phyloP scores from a whole-genome alignment of 2,888 invertebrate genomes.

The Conistra vaccinii region DNA sequence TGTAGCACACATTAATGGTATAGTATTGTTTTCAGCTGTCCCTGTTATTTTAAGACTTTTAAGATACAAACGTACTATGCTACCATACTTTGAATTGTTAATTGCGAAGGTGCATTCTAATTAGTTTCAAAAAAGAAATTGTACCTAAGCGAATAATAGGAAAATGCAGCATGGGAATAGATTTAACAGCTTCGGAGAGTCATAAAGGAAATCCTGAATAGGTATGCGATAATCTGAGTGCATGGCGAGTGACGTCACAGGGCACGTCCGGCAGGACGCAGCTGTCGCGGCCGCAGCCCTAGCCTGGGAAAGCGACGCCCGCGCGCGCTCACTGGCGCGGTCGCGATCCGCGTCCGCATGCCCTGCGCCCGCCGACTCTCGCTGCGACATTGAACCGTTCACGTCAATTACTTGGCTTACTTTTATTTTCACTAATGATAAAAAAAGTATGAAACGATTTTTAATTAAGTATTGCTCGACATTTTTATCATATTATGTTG shows the following conservation, averaged over 20 bases:
- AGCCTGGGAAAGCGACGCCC: constrained; percentile 83
- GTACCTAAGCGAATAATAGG: neutral
- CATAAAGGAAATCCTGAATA: constrained; percentile 72
- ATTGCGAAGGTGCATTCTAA: neutral
- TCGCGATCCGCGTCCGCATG: constrained; percentile 23
- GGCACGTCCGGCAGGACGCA: constrained; percentile 64
- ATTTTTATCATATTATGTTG: neutral
- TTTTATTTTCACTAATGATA: constrained; percentile 66
- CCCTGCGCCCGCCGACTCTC: constrained; percentile 58
- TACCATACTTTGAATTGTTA: neutral
- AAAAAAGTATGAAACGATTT: constrained; percentile 7
- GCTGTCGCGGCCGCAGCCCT: constrained; percentile 68
- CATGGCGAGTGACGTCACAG: constrained; percentile 69
- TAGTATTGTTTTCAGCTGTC: constrained; percentile 17
- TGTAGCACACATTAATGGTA: constrained; percentile 24
- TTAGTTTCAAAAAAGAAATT: neutral
- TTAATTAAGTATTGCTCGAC: constrained; percentile 13
- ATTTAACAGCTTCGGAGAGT: constrained; percentile 50
- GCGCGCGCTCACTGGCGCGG: constrained; percentile 66
- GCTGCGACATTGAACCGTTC: constrained; percentile 73
- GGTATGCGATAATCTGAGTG: constrained; percentile 57
- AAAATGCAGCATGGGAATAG: constrained; percentile 31
- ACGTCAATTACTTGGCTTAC: constrained; percentile 79
- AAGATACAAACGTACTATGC: neutral
- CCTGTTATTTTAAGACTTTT: constrained; percentile 14